Percentiles rank a stretch among this genome's conserved stretches.
These are phyloP conservation scores for Halcyon chelicuti DNA, from an alignment of 2,797 vertebrate species.

Conservation along the genomic window DNA sequence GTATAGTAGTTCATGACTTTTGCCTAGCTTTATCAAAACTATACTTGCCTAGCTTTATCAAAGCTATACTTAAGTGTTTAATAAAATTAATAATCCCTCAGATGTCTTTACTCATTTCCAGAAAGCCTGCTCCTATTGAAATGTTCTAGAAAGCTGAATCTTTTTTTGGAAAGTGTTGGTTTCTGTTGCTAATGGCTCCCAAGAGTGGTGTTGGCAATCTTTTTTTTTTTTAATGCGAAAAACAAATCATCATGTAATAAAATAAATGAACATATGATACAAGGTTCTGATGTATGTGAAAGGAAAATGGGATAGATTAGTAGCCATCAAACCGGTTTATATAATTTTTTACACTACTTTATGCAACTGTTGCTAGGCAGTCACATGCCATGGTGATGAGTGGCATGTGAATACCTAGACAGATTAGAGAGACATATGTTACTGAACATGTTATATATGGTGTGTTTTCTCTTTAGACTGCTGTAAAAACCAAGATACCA, in stretches of 20 bases:
- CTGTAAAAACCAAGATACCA: background rate
- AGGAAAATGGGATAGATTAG: background rate
- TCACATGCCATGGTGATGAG: conserved; percentile 48
- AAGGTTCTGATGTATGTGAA: background rate
- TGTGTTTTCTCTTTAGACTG: background rate
- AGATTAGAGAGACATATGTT: conserved; percentile 54
- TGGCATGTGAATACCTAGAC: conserved; percentile 28
- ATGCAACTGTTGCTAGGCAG: conserved; percentile 65
- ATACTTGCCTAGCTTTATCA: background rate
- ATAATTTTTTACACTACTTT: conserved; percentile 23
- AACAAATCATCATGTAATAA: background rate
- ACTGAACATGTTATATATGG: background rate
- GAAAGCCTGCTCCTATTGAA: background rate
- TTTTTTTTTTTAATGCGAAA: background rate
- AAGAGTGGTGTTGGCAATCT: background rate
- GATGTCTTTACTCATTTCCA: background rate
- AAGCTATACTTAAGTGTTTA: background rate
- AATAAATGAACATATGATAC: background rate
- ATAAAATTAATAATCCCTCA: background rate
- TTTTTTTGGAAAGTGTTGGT: background rate
- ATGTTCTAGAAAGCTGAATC: background rate
- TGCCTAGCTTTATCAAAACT: background rate
- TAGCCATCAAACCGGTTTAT: background rate
- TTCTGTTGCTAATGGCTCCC: background rate
- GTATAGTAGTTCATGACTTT: background rate